Conservation (phyloP, 1,140 invertebrate genomes). For the Pseudachorutes palmiensis region DNA sequence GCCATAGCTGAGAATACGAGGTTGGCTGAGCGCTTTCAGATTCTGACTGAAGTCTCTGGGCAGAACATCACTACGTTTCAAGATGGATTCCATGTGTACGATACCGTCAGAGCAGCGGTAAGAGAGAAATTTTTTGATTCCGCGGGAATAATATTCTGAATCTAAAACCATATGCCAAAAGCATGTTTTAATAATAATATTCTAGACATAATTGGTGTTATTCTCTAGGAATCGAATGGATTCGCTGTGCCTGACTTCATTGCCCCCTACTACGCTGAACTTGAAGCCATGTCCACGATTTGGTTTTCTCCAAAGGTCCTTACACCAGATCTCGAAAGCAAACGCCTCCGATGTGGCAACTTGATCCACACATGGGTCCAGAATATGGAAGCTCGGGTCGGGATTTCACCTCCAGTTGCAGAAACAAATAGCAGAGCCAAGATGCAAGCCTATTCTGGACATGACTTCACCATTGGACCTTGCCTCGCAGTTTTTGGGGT, state of each 20-base stretch:
- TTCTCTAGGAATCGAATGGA: not conserved
- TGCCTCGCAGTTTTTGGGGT: slow-evolving; percentile 61
- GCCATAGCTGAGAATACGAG: not conserved
- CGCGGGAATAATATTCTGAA: too few relatives aligned
- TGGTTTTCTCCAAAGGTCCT: not conserved
- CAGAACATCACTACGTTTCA: not conserved
- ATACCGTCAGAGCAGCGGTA: not conserved
- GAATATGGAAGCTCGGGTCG: not conserved
- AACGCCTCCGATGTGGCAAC: not conserved
- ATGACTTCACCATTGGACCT: slow-evolving; percentile 71
- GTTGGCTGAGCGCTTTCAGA: not conserved
- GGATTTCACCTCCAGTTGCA: not conserved
- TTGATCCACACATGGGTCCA: not conserved
- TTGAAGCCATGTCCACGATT: not conserved
- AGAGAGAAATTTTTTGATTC: too few relatives aligned
- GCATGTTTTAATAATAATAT: too few relatives aligned
- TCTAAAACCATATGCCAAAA: too few relatives aligned
- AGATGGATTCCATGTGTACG: not conserved
- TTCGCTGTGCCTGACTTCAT: not conserved
- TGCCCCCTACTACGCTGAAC: not conserved
- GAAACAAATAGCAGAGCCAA: slow-evolving; percentile 48
- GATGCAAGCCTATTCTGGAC: slow-evolving; percentile 65
- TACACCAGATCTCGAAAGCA: not conserved
- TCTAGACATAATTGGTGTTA: too few relatives aligned
- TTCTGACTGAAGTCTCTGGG: not conserved